Evolutionary conservation across 2,888 invertebrate genomes (phyloP).

Genomic region (Tiphia femorata): DNA sequence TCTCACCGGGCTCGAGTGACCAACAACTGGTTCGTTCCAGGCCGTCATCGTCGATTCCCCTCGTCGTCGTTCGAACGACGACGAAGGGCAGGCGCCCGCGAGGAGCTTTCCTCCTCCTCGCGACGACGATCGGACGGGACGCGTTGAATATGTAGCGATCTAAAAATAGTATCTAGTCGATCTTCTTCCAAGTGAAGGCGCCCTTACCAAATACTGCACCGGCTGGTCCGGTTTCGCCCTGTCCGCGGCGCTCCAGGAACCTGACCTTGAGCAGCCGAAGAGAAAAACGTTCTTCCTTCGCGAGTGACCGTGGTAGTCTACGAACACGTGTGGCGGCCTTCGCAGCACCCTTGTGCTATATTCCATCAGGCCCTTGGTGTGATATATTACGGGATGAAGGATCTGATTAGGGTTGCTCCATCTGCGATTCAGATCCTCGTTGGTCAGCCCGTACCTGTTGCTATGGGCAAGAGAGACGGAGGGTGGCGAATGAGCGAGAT

Average conservation of each 20-base stretch:
- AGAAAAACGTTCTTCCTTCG: constrained; percentile 88
- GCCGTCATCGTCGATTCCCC: no score
- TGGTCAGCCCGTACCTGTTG: constrained; percentile 86
- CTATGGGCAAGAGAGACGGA: constrained; percentile 66
- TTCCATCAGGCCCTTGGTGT: constrained; percentile 81
- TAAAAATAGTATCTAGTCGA: constrained; percentile 32
- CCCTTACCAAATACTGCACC: constrained; percentile 74
- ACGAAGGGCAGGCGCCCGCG: no score
- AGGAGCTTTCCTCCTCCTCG: no score
- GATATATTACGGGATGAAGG: constrained; percentile 86
- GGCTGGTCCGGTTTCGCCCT: constrained; percentile 72
- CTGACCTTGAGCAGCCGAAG: constrained; percentile 82
- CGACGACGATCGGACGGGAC: no score
- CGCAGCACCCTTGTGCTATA: constrained; percentile 74
- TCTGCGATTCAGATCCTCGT: constrained; percentile 87
- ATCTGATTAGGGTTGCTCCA: constrained; percentile 84
- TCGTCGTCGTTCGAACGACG: no score
- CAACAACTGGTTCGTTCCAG: no score
- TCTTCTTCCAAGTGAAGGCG: constrained; percentile 35
- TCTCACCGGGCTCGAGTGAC: no score
- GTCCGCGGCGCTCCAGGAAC: constrained; percentile 78
- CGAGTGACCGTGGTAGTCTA: constrained; percentile 88
- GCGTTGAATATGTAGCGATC: constrained; percentile 8
- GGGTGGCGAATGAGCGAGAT: no score
- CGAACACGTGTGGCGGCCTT: constrained; percentile 76